Percentiles rank a stretch among this genome's conserved stretches.
These are phyloP conservation scores for Littorina saxatilis DNA, from an alignment of 1,140 invertebrate species.

Conservation along the genomic window DNA sequence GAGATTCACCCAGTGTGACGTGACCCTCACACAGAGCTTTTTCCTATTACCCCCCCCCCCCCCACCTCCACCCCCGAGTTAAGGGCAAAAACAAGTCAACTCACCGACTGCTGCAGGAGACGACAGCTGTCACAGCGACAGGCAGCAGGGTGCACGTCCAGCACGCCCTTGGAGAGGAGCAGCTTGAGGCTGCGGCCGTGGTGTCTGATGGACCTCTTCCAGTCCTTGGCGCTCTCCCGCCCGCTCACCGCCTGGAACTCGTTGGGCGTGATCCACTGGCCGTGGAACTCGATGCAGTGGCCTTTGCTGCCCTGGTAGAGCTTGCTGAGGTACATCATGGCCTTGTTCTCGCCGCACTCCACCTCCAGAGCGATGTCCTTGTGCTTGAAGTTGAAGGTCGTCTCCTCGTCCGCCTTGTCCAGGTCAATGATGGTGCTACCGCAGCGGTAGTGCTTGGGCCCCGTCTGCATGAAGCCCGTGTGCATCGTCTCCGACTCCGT, in stretches of 20 bases:
- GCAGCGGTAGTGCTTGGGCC: conserved; percentile 47
- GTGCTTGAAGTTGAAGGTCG: conserved; percentile 68
- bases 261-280: conserved; percentile 77
- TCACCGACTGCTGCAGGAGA: conserved; percentile 55
- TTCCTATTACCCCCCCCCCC: too few species aligned
- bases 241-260: conserved; percentile 78
- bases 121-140: conserved; percentile 75
- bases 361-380: conserved; percentile 75
- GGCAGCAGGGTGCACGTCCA: conserved; percentile 74
- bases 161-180: conserved; percentile 76
- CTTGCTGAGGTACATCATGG: conserved; percentile 72
- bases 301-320: conserved; percentile 76
- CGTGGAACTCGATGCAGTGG: conserved; percentile 73
- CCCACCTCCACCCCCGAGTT: too few species aligned
- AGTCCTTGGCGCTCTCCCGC: conserved; percentile 78
- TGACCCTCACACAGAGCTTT: too few species aligned
- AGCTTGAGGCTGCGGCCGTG: conserved; percentile 77
- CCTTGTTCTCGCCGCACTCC: conserved; percentile 75
- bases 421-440: conserved; percentile 50
- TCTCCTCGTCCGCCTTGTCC: conserved; percentile 61
- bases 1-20: too few species aligned
- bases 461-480: conserved; percentile 51
- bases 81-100: conserved; percentile 21
- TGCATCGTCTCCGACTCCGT: conserved; percentile 43
- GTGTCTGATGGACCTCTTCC: conserved; percentile 78